Conservation (phyloP, 2,888 invertebrate species). For the Biston betularia region DNA sequence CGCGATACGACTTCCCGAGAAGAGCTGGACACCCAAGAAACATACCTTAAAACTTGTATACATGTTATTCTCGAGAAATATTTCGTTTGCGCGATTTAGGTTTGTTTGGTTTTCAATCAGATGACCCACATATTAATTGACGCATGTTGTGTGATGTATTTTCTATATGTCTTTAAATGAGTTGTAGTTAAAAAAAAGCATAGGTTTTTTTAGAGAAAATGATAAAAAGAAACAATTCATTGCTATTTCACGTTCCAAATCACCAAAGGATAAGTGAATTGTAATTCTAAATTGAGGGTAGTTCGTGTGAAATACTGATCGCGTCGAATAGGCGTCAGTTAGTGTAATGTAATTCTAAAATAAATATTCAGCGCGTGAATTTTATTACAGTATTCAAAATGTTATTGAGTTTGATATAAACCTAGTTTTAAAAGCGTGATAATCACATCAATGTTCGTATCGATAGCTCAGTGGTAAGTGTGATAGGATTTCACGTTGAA, state of each 20-base stretch:
- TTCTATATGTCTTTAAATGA: too few species aligned
- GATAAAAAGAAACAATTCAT: not conserved
- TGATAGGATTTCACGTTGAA: too few species aligned
- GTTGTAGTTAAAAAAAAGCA: too few species aligned
- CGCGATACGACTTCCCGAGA: slow-evolving; percentile 68
- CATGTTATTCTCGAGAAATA: slow-evolving; percentile 31
- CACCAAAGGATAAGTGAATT: not conserved
- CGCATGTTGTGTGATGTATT: too few species aligned
- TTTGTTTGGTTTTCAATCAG: too few species aligned
- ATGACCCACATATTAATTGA: too few species aligned
- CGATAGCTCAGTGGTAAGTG: too few species aligned
- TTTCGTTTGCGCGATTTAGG: slow-evolving; percentile 55
- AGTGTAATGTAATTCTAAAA: too few species aligned
- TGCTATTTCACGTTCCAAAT: not conserved
- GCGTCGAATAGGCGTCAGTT: not conserved
- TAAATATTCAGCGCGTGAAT: not conserved
- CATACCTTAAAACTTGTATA: slow-evolving; percentile 12
- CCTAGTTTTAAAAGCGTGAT: too few species aligned
- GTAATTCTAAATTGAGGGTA: slow-evolving; percentile 23
- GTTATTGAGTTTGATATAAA: too few species aligned
- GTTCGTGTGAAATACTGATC: not conserved
- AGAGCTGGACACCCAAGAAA: slow-evolving; percentile 71
- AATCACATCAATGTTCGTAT: too few species aligned
- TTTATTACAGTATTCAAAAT: not conserved
- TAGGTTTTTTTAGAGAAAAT: not conserved